A percentile compares a stretch with the other conserved stretches of the same genome.
phyloP scores from a whole-genome alignment of 2,113 vertebrate species.

The Recurvirostra avosetta region DNA sequence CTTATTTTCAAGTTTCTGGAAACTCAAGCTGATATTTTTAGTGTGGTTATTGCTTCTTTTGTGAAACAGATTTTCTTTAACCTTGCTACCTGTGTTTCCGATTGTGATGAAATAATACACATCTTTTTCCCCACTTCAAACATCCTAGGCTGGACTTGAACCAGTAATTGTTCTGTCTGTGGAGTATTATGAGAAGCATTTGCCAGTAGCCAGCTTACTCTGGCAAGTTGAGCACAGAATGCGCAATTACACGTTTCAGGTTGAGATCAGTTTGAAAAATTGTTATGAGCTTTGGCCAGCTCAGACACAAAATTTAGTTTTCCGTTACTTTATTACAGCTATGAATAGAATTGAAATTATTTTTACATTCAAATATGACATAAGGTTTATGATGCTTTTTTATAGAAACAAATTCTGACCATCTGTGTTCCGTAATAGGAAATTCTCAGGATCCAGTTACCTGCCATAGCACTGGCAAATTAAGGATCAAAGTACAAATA shows the following conservation, averaged over 20 bases:
- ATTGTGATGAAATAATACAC: background rate
- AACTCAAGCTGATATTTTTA: background rate
- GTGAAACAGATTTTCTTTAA: background rate
- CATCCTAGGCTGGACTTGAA: background rate
- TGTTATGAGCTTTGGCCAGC: background rate
- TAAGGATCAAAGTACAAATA: background rate
- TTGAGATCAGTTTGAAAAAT: background rate
- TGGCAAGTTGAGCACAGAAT: background rate
- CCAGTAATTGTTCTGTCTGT: slow-evolving; percentile 8
- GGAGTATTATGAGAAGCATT: background rate
- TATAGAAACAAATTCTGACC: background rate
- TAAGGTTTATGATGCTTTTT: background rate
- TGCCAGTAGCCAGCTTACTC: background rate
- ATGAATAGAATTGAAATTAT: background rate
- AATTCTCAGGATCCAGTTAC: background rate
- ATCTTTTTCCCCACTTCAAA: background rate
- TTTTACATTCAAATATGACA: background rate
- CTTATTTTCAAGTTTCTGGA: background rate
- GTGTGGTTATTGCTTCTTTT: background rate
- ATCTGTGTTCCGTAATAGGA: background rate
- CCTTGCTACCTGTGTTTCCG: background rate
- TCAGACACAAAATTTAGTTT: background rate
- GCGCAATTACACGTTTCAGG: background rate
- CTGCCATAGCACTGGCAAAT: background rate
- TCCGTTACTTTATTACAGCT: background rate